phyloP scores from a whole-genome alignment of 92 coral and sea anemone species.

The Bergia puertoricense region DNA sequence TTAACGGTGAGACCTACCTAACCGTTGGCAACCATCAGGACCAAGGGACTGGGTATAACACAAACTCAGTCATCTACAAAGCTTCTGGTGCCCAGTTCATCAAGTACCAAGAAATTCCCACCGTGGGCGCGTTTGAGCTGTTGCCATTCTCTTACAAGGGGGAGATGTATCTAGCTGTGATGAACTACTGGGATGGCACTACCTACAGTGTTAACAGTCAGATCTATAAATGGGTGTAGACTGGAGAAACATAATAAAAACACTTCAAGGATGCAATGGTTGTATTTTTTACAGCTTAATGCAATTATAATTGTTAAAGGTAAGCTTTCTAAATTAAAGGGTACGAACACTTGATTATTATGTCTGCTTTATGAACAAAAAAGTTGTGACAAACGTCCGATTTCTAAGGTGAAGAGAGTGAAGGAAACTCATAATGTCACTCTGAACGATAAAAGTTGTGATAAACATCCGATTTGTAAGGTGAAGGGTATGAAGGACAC shows the following conservation, averaged over 20 bases:
- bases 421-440: too few species aligned
- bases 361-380: too few species aligned
- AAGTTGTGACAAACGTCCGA: too few species aligned
- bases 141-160: constrained; percentile 57
- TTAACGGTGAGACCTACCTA: constrained; percentile 45
- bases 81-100: constrained; percentile 56
- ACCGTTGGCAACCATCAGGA: constrained; percentile 33
- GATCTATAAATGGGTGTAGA: constrained; percentile 41
- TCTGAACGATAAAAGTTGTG: too few species aligned
- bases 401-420: too few species aligned
- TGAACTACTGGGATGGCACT: constrained; percentile 35
- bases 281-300: neutral
- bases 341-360: too few species aligned
- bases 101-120: constrained; percentile 49
- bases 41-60: neutral
- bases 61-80: constrained; percentile 49
- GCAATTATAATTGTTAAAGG: too few species aligned
- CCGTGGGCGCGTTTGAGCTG: constrained; percentile 49
- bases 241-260: neutral
- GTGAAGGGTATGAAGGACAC: too few species aligned
- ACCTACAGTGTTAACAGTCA: constrained; percentile 27
- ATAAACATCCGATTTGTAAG: too few species aligned
- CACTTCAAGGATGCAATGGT: neutral
- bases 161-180: constrained; percentile 34
- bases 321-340: too few species aligned